Evolutionary conservation across 2,113 vertebrate genomes (phyloP).

Genomic region (Seriola rivoliana): DNA sequence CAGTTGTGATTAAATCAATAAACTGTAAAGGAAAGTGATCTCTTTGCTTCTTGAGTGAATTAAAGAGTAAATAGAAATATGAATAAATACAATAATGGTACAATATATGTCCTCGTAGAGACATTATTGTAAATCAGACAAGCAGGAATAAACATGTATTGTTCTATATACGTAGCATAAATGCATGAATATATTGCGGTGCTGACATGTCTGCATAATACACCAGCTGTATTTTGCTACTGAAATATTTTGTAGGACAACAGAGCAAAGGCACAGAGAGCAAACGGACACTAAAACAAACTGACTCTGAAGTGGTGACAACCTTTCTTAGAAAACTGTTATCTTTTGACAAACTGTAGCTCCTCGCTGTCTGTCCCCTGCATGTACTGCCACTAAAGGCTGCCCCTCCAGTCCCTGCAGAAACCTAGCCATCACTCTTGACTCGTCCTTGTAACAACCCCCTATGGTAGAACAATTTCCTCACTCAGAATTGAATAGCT

Average conservation of each 20-base stretch:
- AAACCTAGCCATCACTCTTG: not conserved
- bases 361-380: not conserved
- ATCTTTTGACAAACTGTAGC: slow-evolving; percentile 7
- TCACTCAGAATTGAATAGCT: slow-evolving; percentile 27
- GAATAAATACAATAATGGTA: not conserved
- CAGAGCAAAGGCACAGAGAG: not conserved
- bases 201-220: not conserved
- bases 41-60: slow-evolving; percentile 2
- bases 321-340: slow-evolving; percentile 7
- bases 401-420: not conserved
- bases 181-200: not conserved
- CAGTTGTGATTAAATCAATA: not conserved
- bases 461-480: not conserved
- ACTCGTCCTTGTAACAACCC: not conserved
- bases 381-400: not conserved
- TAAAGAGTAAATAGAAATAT: not conserved
- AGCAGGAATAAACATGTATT: not conserved
- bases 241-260: slow-evolving; percentile 1
- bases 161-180: not conserved
- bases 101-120: not conserved
- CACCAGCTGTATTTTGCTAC: not conserved
- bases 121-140: not conserved
- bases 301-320: slow-evolving; percentile 14
- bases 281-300: slow-evolving; percentile 6
- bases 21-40: not conserved